These are phyloP conservation scores for Eulacestoma nigropectus DNA, from an alignment of 2,113 vertebrate species.

Conservation along the genomic window DNA sequence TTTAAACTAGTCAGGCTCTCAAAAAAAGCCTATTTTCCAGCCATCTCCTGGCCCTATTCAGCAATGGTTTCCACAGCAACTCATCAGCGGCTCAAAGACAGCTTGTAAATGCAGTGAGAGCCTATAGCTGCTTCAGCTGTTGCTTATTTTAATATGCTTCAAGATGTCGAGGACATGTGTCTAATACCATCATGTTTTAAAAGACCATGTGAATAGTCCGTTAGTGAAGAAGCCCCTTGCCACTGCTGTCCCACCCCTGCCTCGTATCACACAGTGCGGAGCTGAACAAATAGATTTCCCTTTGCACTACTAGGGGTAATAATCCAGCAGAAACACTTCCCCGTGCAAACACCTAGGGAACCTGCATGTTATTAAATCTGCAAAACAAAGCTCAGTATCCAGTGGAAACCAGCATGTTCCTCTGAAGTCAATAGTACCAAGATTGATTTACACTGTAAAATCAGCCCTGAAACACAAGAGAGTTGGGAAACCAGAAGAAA, in stretches of 20 bases:
- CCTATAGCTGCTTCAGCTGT: background rate
- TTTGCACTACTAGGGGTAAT: background rate
- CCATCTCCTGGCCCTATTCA: background rate
- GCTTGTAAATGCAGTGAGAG: background rate
- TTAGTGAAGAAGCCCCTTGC: background rate
- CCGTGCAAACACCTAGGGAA: background rate
- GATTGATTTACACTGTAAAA: background rate
- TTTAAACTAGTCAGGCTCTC: background rate
- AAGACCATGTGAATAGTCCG: background rate
- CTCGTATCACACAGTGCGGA: background rate
- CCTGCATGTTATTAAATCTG: background rate
- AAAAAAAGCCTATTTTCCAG: background rate
- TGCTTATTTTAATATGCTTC: background rate
- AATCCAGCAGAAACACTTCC: background rate
- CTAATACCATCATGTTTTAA: background rate
- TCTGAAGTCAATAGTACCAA: background rate
- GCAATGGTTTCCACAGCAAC: slow-evolving; percentile 35
- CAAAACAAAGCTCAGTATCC: background rate
- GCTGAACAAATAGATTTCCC: background rate
- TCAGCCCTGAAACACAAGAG: background rate
- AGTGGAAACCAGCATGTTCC: background rate
- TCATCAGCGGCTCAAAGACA: background rate
- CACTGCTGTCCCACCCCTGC: background rate
- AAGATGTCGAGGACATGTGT: background rate
- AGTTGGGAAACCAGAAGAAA: background rate